Evolutionary conservation across 2,113 vertebrate genomes (phyloP).

Genomic region (Protomyctophum bolini): DNA sequence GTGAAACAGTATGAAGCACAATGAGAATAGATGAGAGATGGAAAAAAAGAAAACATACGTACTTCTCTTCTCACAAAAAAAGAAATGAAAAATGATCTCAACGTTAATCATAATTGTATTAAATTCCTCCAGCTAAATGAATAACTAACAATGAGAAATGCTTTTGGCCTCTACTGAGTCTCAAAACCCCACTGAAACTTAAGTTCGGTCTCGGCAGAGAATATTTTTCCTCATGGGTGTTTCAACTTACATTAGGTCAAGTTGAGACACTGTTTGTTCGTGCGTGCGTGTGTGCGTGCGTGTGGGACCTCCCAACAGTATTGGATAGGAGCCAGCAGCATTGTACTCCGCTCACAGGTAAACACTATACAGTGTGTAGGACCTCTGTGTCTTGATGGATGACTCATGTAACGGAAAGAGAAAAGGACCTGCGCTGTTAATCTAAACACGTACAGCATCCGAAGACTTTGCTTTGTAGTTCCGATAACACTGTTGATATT

Average conservation of each 20-base stretch:
- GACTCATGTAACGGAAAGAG: conserved; percentile 43
- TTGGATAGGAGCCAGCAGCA: conserved; percentile 57
- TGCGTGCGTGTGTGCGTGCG: conserved; percentile 17
- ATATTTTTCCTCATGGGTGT: neutral
- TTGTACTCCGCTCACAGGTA: conserved; percentile 51
- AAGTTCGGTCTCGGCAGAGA: no score
- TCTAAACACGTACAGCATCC: conserved; percentile 13
- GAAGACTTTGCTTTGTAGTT: conserved; percentile 7
- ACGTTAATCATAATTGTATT: no score
- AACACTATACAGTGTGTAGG: conserved; percentile 45
- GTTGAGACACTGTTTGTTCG: neutral
- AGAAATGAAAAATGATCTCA: no score
- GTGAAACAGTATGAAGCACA: no score
- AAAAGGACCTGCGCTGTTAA: conserved; percentile 19
- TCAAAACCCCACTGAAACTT: conserved; percentile 18
- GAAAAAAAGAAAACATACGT: no score
- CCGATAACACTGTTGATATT: conserved; percentile 2
- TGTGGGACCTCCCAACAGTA: conserved; percentile 28
- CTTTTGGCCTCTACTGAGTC: no score
- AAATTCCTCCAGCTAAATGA: no score
- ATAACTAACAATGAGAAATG: no score
- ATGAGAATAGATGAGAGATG: no score
- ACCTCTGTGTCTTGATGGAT: conserved; percentile 65
- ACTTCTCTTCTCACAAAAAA: no score
- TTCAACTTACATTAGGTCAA: no score